Conservation (phyloP, 2,797 vertebrate genomes). For the Alouatta caraya region DNA sequence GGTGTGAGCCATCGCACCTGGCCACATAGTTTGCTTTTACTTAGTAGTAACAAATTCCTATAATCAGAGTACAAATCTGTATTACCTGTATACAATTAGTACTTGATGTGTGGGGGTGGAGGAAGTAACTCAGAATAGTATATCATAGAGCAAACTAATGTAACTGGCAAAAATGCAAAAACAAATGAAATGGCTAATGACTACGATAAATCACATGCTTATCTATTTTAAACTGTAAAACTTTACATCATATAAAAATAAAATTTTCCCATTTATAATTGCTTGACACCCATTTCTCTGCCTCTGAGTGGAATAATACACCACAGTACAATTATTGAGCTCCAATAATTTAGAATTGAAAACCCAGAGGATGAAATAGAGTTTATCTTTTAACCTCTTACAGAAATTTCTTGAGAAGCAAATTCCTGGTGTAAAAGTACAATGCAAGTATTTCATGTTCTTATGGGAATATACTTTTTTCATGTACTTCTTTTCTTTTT, state of each 20-base stretch:
- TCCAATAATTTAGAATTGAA: constrained; percentile 46
- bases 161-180: not conserved
- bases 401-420: constrained; percentile 21
- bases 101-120: not conserved
- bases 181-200: constrained; percentile 23
- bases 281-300: constrained; percentile 31
- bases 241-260: constrained; percentile 55
- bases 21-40: not conserved
- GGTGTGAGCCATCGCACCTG: not conserved
- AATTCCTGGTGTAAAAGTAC: constrained; percentile 57
- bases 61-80: not conserved
- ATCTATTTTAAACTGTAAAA: constrained; percentile 34
- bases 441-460: constrained; percentile 51
- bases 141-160: not conserved
- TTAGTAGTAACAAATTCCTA: constrained; percentile 21
- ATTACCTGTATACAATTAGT: not conserved
- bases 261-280: constrained; percentile 9
- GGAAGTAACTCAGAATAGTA: constrained; percentile 32
- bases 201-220: not conserved
- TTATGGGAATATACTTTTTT: constrained; percentile 20
- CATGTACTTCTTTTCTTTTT: not conserved
- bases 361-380: constrained; percentile 35
- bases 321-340: not conserved
- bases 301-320: constrained; percentile 30
- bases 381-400: constrained; percentile 45